Evolutionary conservation across 2,888 invertebrate species (phyloP).

Genomic region (Chironomus riparius): DNA sequence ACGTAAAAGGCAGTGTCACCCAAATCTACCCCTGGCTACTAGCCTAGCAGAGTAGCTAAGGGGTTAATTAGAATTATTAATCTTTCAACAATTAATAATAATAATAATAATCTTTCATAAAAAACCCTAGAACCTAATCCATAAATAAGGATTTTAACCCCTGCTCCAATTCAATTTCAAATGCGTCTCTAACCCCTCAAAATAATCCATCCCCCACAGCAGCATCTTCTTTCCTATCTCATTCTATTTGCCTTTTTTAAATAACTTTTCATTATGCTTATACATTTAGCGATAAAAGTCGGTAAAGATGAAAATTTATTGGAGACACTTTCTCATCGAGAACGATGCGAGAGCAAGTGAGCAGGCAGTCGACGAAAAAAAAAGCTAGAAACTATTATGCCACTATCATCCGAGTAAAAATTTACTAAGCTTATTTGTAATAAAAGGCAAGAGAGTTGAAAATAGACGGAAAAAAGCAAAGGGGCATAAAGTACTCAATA

Average conservation of each 20-base stretch:
- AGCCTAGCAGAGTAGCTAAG: too few relatives aligned
- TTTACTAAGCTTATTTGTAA: background rate
- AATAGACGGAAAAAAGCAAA: background rate
- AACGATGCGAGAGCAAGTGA: background rate
- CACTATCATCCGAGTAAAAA: background rate
- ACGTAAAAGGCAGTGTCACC: too few relatives aligned
- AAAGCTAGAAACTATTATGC: background rate
- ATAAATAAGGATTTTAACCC: too few relatives aligned
- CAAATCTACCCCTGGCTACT: too few relatives aligned
- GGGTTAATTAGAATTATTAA: too few relatives aligned
- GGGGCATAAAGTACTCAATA: background rate
- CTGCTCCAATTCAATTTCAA: too few relatives aligned
- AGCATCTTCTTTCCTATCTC: too few relatives aligned
- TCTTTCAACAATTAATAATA: too few relatives aligned
- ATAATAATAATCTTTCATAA: too few relatives aligned
- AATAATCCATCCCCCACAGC: too few relatives aligned
- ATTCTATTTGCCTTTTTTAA: background rate
- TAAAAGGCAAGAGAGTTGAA: background rate
- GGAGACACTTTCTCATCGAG: background rate
- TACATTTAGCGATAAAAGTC: conserved; percentile 15
- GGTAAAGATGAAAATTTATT: conserved; percentile 26
- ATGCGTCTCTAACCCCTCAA: too few relatives aligned
- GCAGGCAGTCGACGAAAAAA: background rate
- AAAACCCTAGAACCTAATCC: too few relatives aligned
- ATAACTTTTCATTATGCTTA: conserved; percentile 17